These are phyloP conservation scores for Phalangium opilio DNA, from an alignment of 2,888 invertebrate species.

Conservation along the genomic window DNA sequence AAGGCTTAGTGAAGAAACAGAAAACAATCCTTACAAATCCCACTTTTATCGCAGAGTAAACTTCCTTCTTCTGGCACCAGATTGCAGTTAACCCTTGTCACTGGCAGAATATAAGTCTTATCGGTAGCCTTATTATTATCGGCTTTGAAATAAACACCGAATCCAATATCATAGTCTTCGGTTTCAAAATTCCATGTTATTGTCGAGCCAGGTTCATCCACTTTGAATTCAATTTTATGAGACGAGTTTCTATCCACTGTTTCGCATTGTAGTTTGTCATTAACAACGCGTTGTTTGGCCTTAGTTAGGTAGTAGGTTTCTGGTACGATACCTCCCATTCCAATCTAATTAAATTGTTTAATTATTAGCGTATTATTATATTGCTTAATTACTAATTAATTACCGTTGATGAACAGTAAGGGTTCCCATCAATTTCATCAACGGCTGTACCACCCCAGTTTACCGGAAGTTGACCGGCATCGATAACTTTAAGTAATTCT, in stretches of 20 bases:
- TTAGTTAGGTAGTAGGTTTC: conserved; percentile 50
- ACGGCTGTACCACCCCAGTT: too few relatives aligned
- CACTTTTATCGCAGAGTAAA: conserved; percentile 56
- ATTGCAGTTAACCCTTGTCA: conserved; percentile 57
- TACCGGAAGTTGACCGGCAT: too few relatives aligned
- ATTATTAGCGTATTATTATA: too few relatives aligned
- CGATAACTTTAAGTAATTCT: too few relatives aligned
- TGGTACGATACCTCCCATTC: conserved; percentile 67
- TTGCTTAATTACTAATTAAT: too few relatives aligned
- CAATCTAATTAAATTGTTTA: conserved; percentile 41
- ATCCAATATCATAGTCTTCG: conserved; percentile 73
- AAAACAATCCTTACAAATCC: conserved; percentile 76
- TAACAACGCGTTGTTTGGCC: conserved; percentile 36
- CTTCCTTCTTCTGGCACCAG: conserved; percentile 65
- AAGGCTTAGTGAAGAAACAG: too few relatives aligned
- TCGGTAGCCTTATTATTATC: conserved; percentile 34
- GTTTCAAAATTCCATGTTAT: conserved; percentile 80
- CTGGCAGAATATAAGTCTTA: conserved; percentile 46
- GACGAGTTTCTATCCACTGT: conserved; percentile 63
- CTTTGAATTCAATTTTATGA: conserved; percentile 51
- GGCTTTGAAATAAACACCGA: conserved; percentile 55
- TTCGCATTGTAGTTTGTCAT: conserved; percentile 41
- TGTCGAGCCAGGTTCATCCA: conserved; percentile 51
- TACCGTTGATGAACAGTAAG: too few relatives aligned
- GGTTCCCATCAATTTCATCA: too few relatives aligned